Percentiles rank a stretch among this genome's conserved stretches.
Evolutionary conservation across 1,140 invertebrate genomes (phyloP).

Genomic region (Drosophila asahinai): DNA sequence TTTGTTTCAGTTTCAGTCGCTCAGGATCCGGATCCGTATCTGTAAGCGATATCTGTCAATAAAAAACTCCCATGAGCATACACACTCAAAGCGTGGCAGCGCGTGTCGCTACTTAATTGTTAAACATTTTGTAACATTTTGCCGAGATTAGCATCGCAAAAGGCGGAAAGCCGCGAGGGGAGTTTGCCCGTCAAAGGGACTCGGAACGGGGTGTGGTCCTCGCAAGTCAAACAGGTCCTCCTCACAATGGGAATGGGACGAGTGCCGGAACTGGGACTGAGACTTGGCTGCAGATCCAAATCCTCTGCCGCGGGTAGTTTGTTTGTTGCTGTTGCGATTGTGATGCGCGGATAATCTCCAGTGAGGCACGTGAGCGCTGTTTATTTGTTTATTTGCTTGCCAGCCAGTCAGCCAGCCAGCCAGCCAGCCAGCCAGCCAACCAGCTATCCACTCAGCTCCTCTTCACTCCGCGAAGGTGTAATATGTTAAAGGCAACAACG

Average conservation of each 20-base stretch:
- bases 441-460: constrained; percentile 5
- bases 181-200: constrained; percentile 13
- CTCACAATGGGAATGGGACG: constrained; percentile 24
- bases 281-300: constrained; percentile 15
- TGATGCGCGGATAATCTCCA: constrained; percentile 76
- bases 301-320: constrained; percentile 63
- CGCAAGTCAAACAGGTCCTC: constrained; percentile 79
- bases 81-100: constrained; percentile 77
- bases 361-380: constrained; percentile 71
- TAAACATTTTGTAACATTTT: constrained; percentile 84
- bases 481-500: constrained; percentile 63
- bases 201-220: constrained; percentile 45
- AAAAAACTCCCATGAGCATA: constrained; percentile 57
- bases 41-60: constrained; percentile 76
- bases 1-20: constrained; percentile 14
- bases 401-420: constrained; percentile 49
- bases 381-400: constrained; percentile 71
- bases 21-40: constrained; percentile 44
- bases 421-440: constrained; percentile 24
- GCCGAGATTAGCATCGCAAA: constrained; percentile 84
- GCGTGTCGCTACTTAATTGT: constrained; percentile 83
- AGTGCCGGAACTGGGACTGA: constrained; percentile 13
- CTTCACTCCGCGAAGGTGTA: constrained; percentile 59
- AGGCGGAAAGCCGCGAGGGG: constrained; percentile 33
- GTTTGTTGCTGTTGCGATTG: constrained; percentile 75